Evolutionary conservation across 1,140 invertebrate genomes (phyloP), one percentile per base, ranked within the genome.

Genomic region (Pogonomyrmex californicus): DNA sequence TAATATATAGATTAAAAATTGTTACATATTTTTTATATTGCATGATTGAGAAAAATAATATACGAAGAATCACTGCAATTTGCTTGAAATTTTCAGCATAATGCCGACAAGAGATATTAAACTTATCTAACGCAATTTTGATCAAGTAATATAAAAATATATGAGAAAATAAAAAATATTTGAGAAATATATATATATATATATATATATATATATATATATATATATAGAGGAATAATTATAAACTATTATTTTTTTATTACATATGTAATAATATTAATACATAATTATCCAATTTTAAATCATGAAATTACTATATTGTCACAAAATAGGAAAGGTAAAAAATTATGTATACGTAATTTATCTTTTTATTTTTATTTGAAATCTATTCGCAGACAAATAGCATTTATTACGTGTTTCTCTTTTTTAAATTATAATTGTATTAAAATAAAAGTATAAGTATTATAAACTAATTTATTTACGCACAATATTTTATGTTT

Each of bases 11-110:
- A 58, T 71, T 71, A 5, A 58, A 71, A 36, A 6, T 30, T 33
- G 2, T 12, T 2, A n/a, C 14, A 44, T n/a, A 66, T 82, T 58
- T 62, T 68, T 56, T 23, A 47, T 71, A 60, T 44, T 58, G 78
- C 78, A 73, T 73, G 78, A 47, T 47, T 56, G 23, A 38, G 6
- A 60, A 7, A n/a, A 17, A 23, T 23, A 51, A 56, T 56, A n/a
- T 12, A 12, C 12, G 17, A 36, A 44, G 9, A 36, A 73, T 38
- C 3, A 58, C 36, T 0, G 17, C 14, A 56, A 14, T 41, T 41
- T 75, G 71, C 79, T 71, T 71, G 79, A 71, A 73, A 82, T 30
- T 60, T 71, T 56, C 63, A 71, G 65, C 51, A 58, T 82, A 4
- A 47, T 36, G 7, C 7, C 1, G 17, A 47, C 14, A 23, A 38